Evolutionary conservation across 2,888 invertebrate genomes (phyloP), one percentile per base, ranked within the genome.

Genomic region (Belgica antarctica): DNA sequence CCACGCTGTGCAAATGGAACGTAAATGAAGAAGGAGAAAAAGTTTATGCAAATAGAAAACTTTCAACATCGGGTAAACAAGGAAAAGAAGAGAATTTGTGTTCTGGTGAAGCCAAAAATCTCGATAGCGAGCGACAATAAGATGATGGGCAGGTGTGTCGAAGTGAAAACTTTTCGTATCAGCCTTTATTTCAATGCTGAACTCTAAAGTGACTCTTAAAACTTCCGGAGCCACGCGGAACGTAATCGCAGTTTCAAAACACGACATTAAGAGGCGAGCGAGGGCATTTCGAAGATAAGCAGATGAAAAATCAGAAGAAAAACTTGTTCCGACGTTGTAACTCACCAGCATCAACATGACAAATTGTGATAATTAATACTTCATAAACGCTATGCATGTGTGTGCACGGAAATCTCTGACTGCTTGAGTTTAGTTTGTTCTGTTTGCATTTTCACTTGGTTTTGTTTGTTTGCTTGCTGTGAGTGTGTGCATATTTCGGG

Each of bases 21-120:
- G 12, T 15, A n/a, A n/a, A n/a, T 41, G 2, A 31, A 57, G 25
- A 2, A n/a, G 62, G 1, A 62, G 62, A 19, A 17, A 22, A 52
- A 63, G 63, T 63, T 63, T 62, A 63, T 41, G 41, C 63, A 63
- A 41, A 63, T 63, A 63, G 41, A 63, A 63, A 61, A 61, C 41
- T 63, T 41, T 22, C 22, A 52, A 52, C 52, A 52, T 52, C 17
- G 22, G 12, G 52, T 52, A 52, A 52, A 52, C 52, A 52, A 8
- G 52, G 22, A 3, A 41, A 41, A 41, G 41, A 41, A n/a, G 19
- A 52, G 52, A 52, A 52, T 52, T 22, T 22, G 52, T 52, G 52
- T 52, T 52, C 52, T 52, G 22, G 52, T n/a, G n/a, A n/a, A 52
- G 17, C 22, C 52, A n/a, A 22, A 22, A 52, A 52, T 12, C 22